Conservation (phyloP, 2,888 invertebrate genomes). For the Eristalis arbustorum region DNA sequence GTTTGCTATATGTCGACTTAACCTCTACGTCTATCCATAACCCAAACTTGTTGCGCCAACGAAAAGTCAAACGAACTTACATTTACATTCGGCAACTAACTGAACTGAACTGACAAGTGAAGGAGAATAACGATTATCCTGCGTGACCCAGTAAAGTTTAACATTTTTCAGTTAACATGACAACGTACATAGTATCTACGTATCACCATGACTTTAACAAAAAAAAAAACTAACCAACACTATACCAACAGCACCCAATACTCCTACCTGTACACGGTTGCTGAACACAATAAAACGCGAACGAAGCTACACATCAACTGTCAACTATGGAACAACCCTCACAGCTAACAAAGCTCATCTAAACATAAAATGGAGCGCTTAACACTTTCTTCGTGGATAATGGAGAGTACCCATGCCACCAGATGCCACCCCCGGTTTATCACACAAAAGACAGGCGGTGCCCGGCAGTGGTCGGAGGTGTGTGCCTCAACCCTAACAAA, state of each 20-base stretch:
- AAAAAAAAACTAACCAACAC: background rate
- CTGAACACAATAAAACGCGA: background rate
- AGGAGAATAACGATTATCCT: conserved; percentile 2
- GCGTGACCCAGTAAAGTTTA: conserved; percentile 41
- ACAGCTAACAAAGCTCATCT: background rate
- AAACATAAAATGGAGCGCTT: conserved; percentile 34
- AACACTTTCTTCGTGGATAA: conserved; percentile 40
- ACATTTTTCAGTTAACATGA: conserved; percentile 33
- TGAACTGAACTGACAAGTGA: conserved; percentile 28
- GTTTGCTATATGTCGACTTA: no score
- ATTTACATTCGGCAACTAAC: background rate
- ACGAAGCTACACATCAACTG: conserved; percentile 1
- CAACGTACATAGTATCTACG: conserved; percentile 24
- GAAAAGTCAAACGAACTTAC: no score
- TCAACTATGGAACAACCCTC: background rate
- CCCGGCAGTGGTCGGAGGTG: background rate
- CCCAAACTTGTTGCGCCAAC: no score
- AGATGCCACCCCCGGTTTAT: background rate
- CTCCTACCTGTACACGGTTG: background rate
- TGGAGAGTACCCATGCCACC: conserved; percentile 3
- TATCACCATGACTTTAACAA: conserved; percentile 9
- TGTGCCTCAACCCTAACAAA: background rate
- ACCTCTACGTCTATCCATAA: no score
- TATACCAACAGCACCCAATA: background rate
- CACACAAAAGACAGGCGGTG: background rate